phyloP scores from a whole-genome alignment of 2,113 vertebrate genomes.

The Oncorhynchus masou region DNA sequence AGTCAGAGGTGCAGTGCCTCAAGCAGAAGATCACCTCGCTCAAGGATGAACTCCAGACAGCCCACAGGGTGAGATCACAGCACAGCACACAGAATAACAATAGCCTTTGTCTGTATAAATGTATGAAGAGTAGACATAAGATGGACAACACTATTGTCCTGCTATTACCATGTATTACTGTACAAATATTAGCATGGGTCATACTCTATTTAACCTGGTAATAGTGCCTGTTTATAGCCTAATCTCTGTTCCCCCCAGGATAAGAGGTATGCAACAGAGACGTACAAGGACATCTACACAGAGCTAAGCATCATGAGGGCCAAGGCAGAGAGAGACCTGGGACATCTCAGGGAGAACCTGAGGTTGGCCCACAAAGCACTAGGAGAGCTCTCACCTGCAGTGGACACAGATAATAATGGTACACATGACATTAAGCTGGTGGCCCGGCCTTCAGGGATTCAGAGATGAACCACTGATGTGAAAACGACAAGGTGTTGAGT shows the following conservation, averaged over 20 bases:
- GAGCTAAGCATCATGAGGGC: too few species aligned
- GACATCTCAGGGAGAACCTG: conserved; percentile 66
- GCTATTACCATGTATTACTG: not conserved
- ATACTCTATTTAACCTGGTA: not conserved
- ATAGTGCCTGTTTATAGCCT: not conserved
- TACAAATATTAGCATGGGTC: too few species aligned
- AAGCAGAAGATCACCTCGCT: conserved; percentile 69
- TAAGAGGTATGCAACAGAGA: conserved; percentile 58
- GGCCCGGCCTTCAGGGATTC: not conserved
- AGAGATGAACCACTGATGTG: not conserved
- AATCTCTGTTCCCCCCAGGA: conserved; percentile 48
- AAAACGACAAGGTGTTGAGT: not conserved
- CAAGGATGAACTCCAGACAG: conserved; percentile 63
- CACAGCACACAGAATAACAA: not conserved
- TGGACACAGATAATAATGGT: conserved; percentile 11
- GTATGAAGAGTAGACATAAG: not conserved
- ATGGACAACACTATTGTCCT: not conserved
- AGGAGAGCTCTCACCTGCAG: conserved; percentile 31
- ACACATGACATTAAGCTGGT: not conserved
- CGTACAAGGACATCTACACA: conserved; percentile 23
- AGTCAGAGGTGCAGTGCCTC: conserved; percentile 66
- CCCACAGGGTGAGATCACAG: conserved; percentile 55
- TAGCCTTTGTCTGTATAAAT: not conserved
- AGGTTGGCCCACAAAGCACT: conserved; percentile 58
- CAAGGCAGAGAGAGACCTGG: conserved; percentile 31